These are phyloP conservation scores for Papilio aristodemus DNA, from an alignment of 1,140 invertebrate genomes.

Conservation along the genomic window DNA sequence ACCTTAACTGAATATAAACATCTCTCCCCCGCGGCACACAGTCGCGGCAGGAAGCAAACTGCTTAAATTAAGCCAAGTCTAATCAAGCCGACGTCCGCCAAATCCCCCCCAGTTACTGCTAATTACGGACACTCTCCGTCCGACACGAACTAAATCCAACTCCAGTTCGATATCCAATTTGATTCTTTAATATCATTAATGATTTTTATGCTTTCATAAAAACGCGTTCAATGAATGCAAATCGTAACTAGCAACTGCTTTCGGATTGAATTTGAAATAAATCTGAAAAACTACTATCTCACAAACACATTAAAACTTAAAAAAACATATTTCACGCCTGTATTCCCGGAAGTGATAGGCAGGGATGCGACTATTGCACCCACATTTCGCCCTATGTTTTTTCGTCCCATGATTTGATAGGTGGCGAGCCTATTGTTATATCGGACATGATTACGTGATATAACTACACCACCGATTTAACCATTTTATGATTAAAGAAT, in stretches of 20 bases:
- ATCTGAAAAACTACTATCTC: background rate
- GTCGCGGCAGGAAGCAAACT: constrained; percentile 39
- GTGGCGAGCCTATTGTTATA: no score
- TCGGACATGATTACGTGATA: no score
- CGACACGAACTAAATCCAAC: constrained; percentile 60
- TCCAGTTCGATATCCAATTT: constrained; percentile 73
- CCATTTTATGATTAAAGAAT: no score
- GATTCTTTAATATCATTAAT: constrained; percentile 66
- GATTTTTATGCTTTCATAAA: constrained; percentile 64
- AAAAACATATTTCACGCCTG: no score
- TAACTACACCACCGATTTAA: no score
- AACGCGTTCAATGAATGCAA: constrained; percentile 35
- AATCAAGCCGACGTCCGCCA: constrained; percentile 52
- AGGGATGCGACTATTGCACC: no score
- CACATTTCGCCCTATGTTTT: no score
- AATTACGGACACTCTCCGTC: constrained; percentile 70
- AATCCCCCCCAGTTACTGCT: constrained; percentile 70
- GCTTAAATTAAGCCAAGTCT: constrained; percentile 61
- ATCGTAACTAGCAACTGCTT: background rate
- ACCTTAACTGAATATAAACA: constrained; percentile 14
- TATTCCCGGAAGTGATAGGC: no score
- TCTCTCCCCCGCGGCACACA: constrained; percentile 31
- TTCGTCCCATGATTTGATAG: no score
- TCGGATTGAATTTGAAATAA: background rate
- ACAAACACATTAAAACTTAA: no score